Conservation (phyloP, 2,113 vertebrate genomes). For the Pelecanus crispus region DNA sequence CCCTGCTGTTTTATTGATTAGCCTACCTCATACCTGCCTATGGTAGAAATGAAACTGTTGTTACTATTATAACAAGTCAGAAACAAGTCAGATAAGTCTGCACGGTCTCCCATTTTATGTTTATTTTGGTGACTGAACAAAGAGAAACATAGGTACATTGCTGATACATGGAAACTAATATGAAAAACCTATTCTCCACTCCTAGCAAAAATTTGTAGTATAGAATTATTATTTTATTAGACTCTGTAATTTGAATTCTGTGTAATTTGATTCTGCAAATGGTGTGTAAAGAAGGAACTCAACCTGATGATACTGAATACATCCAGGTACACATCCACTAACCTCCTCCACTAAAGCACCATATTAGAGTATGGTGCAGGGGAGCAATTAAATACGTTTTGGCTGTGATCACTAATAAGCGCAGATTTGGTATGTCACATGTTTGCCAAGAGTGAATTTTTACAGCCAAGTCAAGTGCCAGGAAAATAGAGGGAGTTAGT, state of each 20-base stretch:
- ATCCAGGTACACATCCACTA: background rate
- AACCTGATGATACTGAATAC: background rate
- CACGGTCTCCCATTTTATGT: background rate
- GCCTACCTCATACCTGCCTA: background rate
- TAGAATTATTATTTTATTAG: background rate
- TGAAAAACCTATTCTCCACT: background rate
- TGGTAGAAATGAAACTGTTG: background rate
- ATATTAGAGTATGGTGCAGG: background rate
- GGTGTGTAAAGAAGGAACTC: background rate
- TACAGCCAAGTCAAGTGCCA: background rate
- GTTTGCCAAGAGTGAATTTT: background rate
- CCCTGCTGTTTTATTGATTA: background rate
- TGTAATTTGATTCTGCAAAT: background rate
- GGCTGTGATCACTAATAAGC: background rate
- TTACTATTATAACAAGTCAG: background rate
- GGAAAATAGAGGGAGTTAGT: background rate
- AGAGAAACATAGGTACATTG: background rate
- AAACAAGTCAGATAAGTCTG: background rate
- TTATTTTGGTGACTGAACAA: background rate
- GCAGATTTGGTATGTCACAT: background rate
- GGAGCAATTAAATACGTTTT: background rate
- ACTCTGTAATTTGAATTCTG: background rate
- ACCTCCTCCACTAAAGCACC: background rate
- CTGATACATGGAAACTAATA: background rate
- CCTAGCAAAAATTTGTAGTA: background rate